These are phyloP conservation scores for Microhierax caerulescens DNA, from an alignment of 2,797 vertebrate genomes.

Conservation along the genomic window DNA sequence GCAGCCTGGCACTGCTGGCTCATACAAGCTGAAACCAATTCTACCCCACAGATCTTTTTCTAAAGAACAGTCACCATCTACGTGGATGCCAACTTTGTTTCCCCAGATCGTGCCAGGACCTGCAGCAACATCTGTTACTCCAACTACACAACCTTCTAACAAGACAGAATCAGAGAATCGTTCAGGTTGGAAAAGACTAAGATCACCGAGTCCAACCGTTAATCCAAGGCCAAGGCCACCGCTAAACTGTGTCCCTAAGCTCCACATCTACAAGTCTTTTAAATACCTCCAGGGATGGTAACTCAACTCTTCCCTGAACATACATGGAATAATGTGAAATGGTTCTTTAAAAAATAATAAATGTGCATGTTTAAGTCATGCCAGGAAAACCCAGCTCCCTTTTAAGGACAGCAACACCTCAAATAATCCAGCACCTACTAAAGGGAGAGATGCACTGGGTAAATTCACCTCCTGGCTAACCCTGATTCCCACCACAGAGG, in stretches of 20 bases:
- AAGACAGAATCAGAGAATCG: no score
- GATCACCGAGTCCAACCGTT: no score
- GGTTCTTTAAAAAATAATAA: no score
- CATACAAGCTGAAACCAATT: neutral
- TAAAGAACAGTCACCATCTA: neutral
- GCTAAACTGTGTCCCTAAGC: no score
- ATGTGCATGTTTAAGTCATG: accelerated
- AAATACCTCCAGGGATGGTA: no score
- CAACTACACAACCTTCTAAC: neutral
- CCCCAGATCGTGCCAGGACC: neutral
- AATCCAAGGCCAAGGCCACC: no score
- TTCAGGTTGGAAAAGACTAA: no score
- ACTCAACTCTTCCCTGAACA: no score
- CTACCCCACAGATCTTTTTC: neutral
- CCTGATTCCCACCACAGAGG: neutral
- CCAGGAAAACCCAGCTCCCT: neutral
- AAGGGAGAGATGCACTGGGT: neutral
- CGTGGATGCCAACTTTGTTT: neutral
- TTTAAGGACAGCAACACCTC: neutral
- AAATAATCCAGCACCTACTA: neutral
- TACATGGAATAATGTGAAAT: no score
- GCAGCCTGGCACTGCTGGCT: neutral
- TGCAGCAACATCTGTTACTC: neutral
- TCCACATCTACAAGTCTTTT: no score
- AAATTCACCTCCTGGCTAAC: neutral